Percentiles rank a stretch among this genome's conserved stretches.
Conservation (phyloP, 2,797 vertebrate genomes). For the Eulemur mongoz region DNA sequence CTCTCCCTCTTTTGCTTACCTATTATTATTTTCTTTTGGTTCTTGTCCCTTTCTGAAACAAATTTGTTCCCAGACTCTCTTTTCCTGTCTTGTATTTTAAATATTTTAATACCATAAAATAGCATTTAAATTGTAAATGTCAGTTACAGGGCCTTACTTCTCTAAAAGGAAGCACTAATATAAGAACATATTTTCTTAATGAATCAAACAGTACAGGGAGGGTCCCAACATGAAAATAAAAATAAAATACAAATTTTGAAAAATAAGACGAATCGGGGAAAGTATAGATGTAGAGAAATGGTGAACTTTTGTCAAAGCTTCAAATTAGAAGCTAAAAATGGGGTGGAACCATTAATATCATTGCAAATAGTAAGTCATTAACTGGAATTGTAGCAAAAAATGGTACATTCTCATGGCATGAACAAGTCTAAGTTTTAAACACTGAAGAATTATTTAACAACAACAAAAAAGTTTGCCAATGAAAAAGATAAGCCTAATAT, state of each 20-base stretch:
- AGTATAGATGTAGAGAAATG: background rate
- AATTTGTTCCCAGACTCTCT: background rate
- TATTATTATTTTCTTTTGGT: background rate
- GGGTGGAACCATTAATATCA: background rate
- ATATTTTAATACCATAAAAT: constrained; percentile 31
- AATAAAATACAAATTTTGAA: background rate
- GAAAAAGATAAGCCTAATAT: constrained; percentile 4
- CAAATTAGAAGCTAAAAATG: constrained; percentile 5
- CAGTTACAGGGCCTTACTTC: background rate
- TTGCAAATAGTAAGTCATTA: background rate
- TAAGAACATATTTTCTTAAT: background rate
- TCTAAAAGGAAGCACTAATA: background rate
- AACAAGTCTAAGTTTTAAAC: constrained; percentile 11
- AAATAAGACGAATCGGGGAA: background rate
- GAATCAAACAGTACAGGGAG: background rate
- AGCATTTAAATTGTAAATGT: background rate
- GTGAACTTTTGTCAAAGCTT: background rate
- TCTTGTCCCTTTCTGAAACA: constrained; percentile 20
- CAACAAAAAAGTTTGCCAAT: background rate
- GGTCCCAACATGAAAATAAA: background rate
- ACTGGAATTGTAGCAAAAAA: background rate
- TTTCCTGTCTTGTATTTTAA: background rate
- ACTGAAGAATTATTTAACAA: constrained; percentile 10
- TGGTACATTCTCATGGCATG: background rate
- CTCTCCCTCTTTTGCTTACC: background rate